phyloP scores from a whole-genome alignment of 2,888 invertebrate genomes.

The Dicroscelio sp. region DNA sequence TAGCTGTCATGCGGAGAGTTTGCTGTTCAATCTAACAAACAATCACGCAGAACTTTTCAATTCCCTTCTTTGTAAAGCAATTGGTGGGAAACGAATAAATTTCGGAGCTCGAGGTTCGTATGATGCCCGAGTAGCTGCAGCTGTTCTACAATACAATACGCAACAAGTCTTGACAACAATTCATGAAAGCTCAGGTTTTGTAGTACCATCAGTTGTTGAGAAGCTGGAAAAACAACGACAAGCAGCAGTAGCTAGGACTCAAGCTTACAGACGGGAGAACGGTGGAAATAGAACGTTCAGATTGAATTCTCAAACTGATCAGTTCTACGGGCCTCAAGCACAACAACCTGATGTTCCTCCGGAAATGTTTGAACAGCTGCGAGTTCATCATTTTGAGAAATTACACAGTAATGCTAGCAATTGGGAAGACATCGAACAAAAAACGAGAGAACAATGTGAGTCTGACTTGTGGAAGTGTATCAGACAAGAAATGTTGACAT shows the following conservation, averaged over 20 bases:
- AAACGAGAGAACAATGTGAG: slow-evolving; percentile 59
- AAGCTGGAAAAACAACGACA: slow-evolving; percentile 19
- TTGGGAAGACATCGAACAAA: slow-evolving; percentile 58
- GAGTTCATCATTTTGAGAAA: slow-evolving; percentile 44
- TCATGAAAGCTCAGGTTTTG: background rate
- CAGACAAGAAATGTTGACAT: slow-evolving; percentile 60
- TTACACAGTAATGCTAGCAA: slow-evolving; percentile 27
- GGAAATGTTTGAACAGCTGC: slow-evolving; percentile 11
- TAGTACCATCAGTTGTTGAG: background rate
- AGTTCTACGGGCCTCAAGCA: background rate
- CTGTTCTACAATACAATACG: slow-evolving; percentile 51
- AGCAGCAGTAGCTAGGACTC: background rate
- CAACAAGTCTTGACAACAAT: slow-evolving; percentile 42
- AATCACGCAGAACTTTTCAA: too few species aligned
- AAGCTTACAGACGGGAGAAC: background rate
- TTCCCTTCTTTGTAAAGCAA: too few species aligned
- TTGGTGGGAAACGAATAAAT: too few species aligned
- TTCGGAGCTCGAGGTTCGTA: too few species aligned
- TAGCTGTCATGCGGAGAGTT: too few species aligned
- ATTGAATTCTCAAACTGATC: background rate
- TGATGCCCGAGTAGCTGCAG: too few species aligned
- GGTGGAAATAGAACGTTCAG: background rate
- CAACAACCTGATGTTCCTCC: slow-evolving; percentile 49
- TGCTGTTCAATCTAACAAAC: too few species aligned
- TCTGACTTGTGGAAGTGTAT: slow-evolving; percentile 62